These are phyloP conservation scores for Gymnopithys bicolor DNA, from an alignment of 2,797 vertebrate genomes.

Conservation along the genomic window DNA sequence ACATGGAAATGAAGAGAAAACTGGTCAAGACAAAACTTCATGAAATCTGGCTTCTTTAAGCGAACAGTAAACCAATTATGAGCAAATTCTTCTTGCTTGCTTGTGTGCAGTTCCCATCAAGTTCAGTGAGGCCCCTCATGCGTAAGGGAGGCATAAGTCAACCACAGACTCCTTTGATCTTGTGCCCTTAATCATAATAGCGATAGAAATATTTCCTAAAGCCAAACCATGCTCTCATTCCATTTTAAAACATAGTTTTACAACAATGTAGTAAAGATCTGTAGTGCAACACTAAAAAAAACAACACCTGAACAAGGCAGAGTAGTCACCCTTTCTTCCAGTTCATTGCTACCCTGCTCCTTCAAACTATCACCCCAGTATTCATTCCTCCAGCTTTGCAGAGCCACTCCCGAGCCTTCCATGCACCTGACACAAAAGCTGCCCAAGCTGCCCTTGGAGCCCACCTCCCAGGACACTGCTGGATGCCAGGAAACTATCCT, in stretches of 20 bases:
- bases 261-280: constrained; percentile 10
- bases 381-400: background rate
- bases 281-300: background rate
- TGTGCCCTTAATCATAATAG: constrained; percentile 47
- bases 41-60: constrained; percentile 6
- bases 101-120: constrained; percentile 58
- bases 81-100: constrained; percentile 46
- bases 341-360: background rate
- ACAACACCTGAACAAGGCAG: background rate
- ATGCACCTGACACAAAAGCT: background rate
- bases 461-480: background rate
- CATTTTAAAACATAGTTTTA: constrained; percentile 42
- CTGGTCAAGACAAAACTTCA: background rate
- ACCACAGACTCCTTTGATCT: constrained; percentile 58
- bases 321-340: background rate
- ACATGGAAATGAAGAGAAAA: background rate
- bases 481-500: background rate
- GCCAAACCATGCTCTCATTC: constrained; percentile 53
- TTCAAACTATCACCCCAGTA: background rate
- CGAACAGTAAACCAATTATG: constrained; percentile 25
- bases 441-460: background rate
- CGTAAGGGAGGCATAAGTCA: constrained; percentile 59
- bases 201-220: constrained; percentile 52
- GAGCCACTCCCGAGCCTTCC: background rate
- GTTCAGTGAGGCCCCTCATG: constrained; percentile 54